These are phyloP conservation scores for Eurois occulta DNA, from an alignment of 2,888 invertebrate species.

Conservation along the genomic window DNA sequence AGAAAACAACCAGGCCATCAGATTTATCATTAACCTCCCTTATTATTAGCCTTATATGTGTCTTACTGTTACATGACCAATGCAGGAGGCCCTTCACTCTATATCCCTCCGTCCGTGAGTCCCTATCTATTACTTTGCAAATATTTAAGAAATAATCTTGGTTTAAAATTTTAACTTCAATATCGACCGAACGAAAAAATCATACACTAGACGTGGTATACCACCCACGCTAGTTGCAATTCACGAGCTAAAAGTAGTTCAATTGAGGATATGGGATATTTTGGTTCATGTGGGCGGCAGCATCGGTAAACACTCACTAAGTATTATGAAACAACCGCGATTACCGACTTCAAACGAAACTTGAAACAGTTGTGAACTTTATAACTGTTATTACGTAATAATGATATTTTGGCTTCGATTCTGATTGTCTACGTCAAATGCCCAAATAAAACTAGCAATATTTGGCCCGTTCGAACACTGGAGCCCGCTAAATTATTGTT, in stretches of 20 bases:
- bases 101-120: neutral
- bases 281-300: conserved; percentile 43
- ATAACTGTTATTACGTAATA: neutral
- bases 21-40: neutral
- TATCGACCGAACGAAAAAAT: neutral
- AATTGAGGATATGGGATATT: conserved; percentile 56
- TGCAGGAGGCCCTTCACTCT: neutral
- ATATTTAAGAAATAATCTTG: neutral
- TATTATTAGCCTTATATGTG: neutral
- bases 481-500: neutral
- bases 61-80: neutral
- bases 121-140: neutral
- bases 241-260: conserved; percentile 44
- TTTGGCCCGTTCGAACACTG: neutral
- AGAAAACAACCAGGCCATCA: neutral
- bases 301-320: conserved; percentile 32
- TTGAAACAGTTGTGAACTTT: neutral
- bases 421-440: neutral
- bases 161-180: conserved; percentile 10
- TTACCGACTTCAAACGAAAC: conserved; percentile 29
- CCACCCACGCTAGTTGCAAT: conserved; percentile 46
- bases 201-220: neutral
- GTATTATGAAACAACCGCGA: conserved; percentile 21
- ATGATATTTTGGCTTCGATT: neutral
- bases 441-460: neutral